Conservation (phyloP, 2,797 vertebrate genomes). For the Sarcoramphus papa region DNA sequence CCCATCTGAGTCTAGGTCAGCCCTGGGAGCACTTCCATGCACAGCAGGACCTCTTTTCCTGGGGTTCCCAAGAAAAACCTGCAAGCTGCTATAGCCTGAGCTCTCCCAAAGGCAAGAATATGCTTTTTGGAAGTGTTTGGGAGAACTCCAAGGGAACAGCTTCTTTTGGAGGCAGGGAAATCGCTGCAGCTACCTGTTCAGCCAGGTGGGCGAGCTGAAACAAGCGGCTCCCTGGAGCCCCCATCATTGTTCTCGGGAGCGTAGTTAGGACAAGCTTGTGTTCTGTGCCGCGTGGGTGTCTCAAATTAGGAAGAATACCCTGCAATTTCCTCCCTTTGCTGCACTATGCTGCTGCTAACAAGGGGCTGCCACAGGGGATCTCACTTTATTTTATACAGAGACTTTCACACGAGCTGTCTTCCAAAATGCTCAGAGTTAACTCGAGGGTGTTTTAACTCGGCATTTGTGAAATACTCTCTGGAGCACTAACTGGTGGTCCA, state of each 20-base stretch:
- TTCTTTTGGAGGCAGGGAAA: not conserved
- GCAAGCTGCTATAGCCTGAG: not conserved
- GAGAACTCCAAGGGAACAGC: not conserved
- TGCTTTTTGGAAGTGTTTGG: not conserved
- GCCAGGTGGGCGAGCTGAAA: not conserved
- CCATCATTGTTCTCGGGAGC: not conserved
- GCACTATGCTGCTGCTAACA: not conserved
- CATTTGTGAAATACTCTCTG: not conserved
- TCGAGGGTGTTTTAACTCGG: not conserved
- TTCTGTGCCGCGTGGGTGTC: not conserved
- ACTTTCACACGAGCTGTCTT: not conserved
- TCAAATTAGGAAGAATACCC: not conserved
- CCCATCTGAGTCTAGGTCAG: not conserved
- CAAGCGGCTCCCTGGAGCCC: not conserved
- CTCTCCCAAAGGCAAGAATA: not conserved
- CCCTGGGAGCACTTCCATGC: not conserved
- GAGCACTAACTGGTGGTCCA: not conserved
- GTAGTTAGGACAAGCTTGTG: not conserved
- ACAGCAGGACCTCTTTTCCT: not conserved
- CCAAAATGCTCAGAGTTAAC: not conserved
- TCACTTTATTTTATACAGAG: not conserved
- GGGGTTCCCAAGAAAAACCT: not conserved
- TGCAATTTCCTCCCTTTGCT: not conserved
- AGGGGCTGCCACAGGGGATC: not conserved
- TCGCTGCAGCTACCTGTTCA: not conserved